These are phyloP conservation scores for Monopterus albus DNA, from an alignment of 2,113 vertebrate species.

Conservation along the genomic window DNA sequence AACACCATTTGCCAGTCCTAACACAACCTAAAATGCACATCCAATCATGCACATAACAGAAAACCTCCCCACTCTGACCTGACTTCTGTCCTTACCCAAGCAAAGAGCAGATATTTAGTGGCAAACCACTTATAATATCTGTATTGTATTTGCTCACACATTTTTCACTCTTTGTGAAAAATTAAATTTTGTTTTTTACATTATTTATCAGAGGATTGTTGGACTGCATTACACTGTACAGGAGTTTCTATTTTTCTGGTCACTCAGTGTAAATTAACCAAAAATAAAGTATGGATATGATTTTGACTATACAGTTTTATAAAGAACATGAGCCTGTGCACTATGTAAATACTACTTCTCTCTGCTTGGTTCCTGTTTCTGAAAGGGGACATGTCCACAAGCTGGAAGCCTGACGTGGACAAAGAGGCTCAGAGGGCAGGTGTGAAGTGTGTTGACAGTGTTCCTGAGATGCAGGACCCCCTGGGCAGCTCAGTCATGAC, in stretches of 20 bases:
- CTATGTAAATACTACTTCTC: slow-evolving; percentile 1
- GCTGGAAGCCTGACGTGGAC: slow-evolving; percentile 19
- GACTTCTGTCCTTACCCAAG: no score
- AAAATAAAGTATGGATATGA: no score
- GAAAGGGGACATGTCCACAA: slow-evolving; percentile 47
- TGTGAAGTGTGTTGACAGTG: slow-evolving; percentile 44
- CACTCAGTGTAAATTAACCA: background rate
- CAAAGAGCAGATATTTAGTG: no score
- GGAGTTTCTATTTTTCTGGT: background rate
- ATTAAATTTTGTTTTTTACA: background rate
- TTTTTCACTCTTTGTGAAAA: no score
- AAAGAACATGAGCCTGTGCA: background rate
- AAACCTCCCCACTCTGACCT: no score
- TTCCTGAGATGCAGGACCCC: slow-evolving; percentile 69
- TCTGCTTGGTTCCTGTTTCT: slow-evolving; percentile 20
- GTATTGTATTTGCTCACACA: no score
- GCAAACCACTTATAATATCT: no score
- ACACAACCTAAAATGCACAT: no score
- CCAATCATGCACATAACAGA: no score
- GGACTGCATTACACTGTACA: background rate
- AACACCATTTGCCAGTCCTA: no score
- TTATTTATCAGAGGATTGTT: background rate
- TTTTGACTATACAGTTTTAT: no score
- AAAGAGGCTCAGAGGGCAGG: slow-evolving; percentile 23
- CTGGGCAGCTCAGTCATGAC: slow-evolving; percentile 76